Base-by-base conservation (phyloP, 2,797 vertebrate species). In the Falco rusticolus region DNA sequence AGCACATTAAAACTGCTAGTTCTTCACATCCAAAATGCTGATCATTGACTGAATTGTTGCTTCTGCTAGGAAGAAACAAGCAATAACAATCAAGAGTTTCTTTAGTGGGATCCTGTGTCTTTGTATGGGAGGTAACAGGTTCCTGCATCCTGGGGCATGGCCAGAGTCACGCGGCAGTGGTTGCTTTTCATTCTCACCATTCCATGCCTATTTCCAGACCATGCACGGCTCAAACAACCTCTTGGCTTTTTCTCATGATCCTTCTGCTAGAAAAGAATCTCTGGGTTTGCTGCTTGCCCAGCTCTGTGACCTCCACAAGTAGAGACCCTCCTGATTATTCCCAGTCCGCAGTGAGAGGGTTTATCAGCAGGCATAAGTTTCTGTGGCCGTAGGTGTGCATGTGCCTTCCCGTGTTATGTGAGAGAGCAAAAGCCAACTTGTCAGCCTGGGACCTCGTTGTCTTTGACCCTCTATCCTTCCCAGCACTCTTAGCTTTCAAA, bases 101-200 rank as follows among this genome's bases (percentile, higher is more conserved):
- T 50, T 59, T 10, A 14, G 25, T 19, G 37, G 13, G 28, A 28
- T 50, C 24, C 53, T 29, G 28, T 33, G 45, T 57, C 37, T 43
- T 65, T 43, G 26, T 51, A 51, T 15, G 69, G n/a, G 59, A 56
- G 41, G n/a, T 25, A 53, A 14, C 7, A 3, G 16, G n/a, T 22
- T 39, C 33, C 61, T 43, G 51, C 34, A 59, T 51, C 53, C 20
- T 43, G 53, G 37, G 25, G 37, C 37, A 31, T 51, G 17, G 45
- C 33, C 1, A 3, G 53, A 85, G 20, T 66, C 5, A 3, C 0
- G 4, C 2, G 1, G 25, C 20, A 51, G 53, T 24, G 20, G 14
- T 51, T 26, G 6, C 31, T 48, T 56, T 34, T 48, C 63, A 31
- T 39, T 60, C 34, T 51, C 45, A 21, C 63, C 11, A 18, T 85